Evolutionary conservation across 64 coral and sea anemone species (phyloP).

Genomic region (Cladopsammia gracilis): DNA sequence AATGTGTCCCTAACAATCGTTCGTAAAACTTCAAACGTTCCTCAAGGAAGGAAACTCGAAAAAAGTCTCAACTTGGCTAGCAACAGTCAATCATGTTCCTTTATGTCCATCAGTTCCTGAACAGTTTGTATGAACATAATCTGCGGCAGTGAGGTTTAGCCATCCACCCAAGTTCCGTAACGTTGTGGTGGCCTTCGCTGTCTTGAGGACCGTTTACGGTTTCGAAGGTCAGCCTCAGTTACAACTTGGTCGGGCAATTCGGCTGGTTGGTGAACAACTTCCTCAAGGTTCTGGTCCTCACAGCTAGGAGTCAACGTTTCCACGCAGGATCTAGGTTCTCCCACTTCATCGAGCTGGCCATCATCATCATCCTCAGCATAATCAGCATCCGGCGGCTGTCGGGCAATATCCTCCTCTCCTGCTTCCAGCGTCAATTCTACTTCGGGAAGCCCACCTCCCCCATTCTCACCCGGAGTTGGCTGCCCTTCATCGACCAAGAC

Average conservation of each 20-base stretch:
- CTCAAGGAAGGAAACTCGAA: background rate
- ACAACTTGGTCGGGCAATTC: background rate
- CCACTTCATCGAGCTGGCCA: background rate
- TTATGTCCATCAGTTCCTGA: background rate
- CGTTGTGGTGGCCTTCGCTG: conserved; percentile 3
- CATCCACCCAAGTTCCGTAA: background rate
- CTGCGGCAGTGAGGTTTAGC: background rate
- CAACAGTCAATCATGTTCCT: background rate
- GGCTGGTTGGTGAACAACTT: background rate
- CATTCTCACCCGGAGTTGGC: background rate
- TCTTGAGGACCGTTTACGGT: background rate
- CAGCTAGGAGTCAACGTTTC: background rate
- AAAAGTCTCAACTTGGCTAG: background rate
- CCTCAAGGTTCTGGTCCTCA: background rate
- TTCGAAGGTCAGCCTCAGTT: background rate
- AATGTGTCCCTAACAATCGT: background rate
- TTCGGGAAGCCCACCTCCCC: background rate
- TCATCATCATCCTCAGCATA: background rate
- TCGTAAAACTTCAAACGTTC: background rate
- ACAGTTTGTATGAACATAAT: background rate
- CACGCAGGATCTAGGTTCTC: background rate
- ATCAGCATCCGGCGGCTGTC: background rate
- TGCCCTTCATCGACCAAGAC: background rate
- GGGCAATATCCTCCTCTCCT: background rate
- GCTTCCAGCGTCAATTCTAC: background rate